Conservation (phyloP, 2,113 vertebrate species). For the Leucosticte australis region DNA sequence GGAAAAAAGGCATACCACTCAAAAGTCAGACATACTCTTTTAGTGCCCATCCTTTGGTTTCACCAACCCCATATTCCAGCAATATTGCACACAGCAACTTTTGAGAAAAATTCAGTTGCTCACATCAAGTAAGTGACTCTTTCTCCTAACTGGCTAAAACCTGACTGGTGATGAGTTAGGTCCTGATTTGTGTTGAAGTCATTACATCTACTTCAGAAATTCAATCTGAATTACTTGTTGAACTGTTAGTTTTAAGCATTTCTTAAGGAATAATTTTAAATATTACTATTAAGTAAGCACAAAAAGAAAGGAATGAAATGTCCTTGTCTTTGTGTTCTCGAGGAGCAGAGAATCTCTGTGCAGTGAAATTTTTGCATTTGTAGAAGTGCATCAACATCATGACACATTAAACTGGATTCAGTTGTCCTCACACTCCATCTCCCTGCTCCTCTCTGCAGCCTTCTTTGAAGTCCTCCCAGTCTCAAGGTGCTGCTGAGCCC, state of each 20-base stretch:
- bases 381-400: background rate
- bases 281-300: background rate
- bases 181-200: background rate
- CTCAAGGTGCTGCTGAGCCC: background rate
- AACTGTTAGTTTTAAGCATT: background rate
- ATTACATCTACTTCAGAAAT: background rate
- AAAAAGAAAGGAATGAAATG: background rate
- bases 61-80: background rate
- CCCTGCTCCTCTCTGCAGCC: background rate
- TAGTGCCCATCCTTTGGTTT: constrained; percentile 19
- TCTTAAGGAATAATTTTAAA: background rate
- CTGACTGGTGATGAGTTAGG: background rate
- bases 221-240: background rate
- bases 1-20: background rate
- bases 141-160: background rate
- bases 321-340: background rate
- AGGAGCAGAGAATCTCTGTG: background rate
- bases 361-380: background rate
- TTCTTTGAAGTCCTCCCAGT: background rate
- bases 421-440: background rate
- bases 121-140: background rate
- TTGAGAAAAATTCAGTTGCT: background rate
- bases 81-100: constrained; percentile 15
- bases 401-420: background rate
- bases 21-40: background rate